Percentiles rank a stretch among this genome's conserved stretches.
phyloP scores from a whole-genome alignment of 2,888 invertebrate species.

The Masnerella sp. region DNA sequence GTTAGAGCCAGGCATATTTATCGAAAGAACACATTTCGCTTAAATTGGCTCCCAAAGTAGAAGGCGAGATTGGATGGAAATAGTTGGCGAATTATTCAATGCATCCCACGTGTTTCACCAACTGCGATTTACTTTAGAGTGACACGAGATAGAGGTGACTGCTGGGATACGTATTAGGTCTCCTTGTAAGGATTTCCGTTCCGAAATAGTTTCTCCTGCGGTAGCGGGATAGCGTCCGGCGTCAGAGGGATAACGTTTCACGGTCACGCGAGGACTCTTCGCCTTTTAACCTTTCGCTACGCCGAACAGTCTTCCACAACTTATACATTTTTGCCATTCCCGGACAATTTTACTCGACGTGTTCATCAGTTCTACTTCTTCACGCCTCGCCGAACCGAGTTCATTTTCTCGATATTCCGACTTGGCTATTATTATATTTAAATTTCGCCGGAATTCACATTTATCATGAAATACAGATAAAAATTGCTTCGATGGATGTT shows the following conservation, averaged over 20 bases:
- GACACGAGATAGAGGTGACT: conserved; percentile 44
- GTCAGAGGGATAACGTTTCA: conserved; percentile 70
- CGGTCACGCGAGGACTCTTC: conserved; percentile 73
- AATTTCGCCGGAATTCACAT: too few species aligned
- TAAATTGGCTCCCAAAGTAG: conserved; percentile 39
- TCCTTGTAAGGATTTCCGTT: conserved; percentile 57
- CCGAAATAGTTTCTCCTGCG: conserved; percentile 66
- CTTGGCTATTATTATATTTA: too few species aligned
- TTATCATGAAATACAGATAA: too few species aligned
- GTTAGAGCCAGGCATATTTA: too few species aligned
- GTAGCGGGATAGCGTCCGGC: conserved; percentile 62
- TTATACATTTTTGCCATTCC: background rate
- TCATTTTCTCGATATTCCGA: too few species aligned
- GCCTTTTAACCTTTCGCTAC: conserved; percentile 65
- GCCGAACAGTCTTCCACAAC: conserved; percentile 1
- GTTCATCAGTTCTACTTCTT: too few species aligned
- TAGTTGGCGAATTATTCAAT: conserved; percentile 54
- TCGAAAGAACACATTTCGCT: conserved; percentile 15
- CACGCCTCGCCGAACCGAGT: too few species aligned
- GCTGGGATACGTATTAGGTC: conserved; percentile 51
- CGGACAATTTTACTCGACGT: too few species aligned
- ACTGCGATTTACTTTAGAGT: conserved; percentile 54
- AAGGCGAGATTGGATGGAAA: conserved; percentile 39
- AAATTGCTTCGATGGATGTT: too few species aligned
- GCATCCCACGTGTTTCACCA: conserved; percentile 43